Evolutionary conservation across 1,140 invertebrate species (phyloP).

Genomic region (Uloborus diversus): DNA sequence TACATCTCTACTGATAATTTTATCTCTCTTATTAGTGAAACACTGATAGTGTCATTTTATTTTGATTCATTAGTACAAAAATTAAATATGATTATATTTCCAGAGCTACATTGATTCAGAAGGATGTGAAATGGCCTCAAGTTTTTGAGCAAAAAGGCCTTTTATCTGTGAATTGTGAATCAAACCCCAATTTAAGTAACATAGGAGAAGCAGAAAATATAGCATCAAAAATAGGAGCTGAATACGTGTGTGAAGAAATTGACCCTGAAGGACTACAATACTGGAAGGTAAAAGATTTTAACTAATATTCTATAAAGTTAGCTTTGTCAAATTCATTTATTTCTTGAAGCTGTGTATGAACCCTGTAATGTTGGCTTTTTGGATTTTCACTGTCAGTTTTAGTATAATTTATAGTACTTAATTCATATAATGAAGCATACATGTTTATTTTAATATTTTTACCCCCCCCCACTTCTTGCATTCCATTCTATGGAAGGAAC

Average conservation of each 20-base stretch:
- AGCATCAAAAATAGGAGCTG: constrained; percentile 6
- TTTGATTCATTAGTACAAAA: too few relatives aligned
- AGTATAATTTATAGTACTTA: background rate
- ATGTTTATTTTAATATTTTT: too few relatives aligned
- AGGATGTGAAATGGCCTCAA: constrained; percentile 14
- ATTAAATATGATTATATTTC: background rate
- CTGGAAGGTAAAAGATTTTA: background rate
- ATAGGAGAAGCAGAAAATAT: background rate
- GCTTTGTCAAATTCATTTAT: too few relatives aligned
- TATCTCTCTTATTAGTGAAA: background rate
- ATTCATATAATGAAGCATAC: too few relatives aligned
- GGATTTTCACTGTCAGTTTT: background rate
- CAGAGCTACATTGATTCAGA: background rate
- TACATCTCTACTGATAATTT: too few relatives aligned
- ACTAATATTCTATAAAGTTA: too few relatives aligned
- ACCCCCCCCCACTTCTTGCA: too few relatives aligned
- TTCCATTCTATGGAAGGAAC: too few relatives aligned
- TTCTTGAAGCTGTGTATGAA: too few relatives aligned
- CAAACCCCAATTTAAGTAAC: background rate
- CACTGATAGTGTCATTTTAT: background rate
- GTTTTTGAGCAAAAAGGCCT: constrained; percentile 24
- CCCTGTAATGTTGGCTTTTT: too few relatives aligned
- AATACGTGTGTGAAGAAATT: background rate
- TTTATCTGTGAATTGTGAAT: background rate
- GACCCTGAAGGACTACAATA: constrained; percentile 3